phyloP scores from a whole-genome alignment of 2,888 invertebrate species.

The Allygus modestus region DNA sequence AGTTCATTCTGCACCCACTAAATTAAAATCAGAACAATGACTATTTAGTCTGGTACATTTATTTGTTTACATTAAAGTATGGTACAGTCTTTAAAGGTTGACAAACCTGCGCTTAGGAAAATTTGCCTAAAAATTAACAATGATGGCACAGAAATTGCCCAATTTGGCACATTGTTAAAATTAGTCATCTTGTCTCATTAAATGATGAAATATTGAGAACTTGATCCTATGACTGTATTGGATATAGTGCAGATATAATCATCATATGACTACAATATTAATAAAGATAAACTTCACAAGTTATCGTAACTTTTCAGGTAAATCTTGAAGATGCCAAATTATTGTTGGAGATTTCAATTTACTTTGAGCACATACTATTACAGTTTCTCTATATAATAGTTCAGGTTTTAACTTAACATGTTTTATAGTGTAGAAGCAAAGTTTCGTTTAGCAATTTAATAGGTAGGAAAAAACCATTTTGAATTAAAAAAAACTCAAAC shows the following conservation, averaged over 20 bases:
- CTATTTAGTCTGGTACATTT: slow-evolving; percentile 31
- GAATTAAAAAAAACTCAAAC: too few relatives aligned
- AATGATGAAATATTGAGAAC: not conserved
- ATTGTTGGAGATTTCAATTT: not conserved
- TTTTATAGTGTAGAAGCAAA: too few relatives aligned
- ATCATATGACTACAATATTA: not conserved
- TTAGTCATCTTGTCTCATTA: not conserved
- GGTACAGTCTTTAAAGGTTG: slow-evolving; percentile 8
- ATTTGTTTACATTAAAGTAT: not conserved
- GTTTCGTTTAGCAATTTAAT: too few relatives aligned
- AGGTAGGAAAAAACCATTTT: too few relatives aligned
- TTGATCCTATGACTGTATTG: not conserved
- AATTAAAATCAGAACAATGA: not conserved
- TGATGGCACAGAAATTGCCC: slow-evolving; percentile 13
- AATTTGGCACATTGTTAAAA: not conserved
- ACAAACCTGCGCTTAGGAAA: slow-evolving; percentile 25
- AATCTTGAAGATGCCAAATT: not conserved
- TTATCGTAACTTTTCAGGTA: not conserved
- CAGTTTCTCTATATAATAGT: too few relatives aligned
- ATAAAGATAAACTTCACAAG: not conserved
- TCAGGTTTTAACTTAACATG: too few relatives aligned
- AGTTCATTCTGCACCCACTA: slow-evolving; percentile 45
- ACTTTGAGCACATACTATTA: not conserved
- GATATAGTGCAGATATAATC: not conserved
- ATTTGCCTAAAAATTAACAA: not conserved